A percentile compares a stretch with the other conserved stretches of the same genome.
Conservation (phyloP, 2,113 vertebrate species). For the Brienomyrus brachyistius region DNA sequence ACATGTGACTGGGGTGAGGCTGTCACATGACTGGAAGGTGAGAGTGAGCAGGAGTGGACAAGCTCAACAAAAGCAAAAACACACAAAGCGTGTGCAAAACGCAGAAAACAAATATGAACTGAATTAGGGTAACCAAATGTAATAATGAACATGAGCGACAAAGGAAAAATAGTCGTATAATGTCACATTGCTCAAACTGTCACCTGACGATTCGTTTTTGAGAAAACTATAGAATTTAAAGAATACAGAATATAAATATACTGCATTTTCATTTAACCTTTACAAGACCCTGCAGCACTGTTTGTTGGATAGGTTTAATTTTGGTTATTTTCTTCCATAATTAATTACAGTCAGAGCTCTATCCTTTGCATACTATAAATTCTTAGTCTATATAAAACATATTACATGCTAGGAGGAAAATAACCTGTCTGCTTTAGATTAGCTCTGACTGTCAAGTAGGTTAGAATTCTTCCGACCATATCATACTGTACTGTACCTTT, state of each 20-base stretch:
- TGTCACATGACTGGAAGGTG: background rate
- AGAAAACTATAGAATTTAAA: background rate
- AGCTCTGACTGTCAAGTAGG: background rate
- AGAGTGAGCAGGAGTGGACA: background rate
- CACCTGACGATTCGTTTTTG: background rate
- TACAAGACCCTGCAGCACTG: background rate
- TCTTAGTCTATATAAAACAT: slow-evolving; percentile 3
- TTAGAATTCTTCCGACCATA: background rate
- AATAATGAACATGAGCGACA: background rate
- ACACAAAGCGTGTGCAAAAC: background rate
- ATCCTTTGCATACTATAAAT: background rate
- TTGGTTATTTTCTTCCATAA: background rate
- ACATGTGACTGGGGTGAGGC: background rate
- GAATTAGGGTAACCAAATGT: background rate
- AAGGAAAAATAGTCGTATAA: background rate
- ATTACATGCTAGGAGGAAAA: slow-evolving; percentile 10
- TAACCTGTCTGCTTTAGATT: background rate
- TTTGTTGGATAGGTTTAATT: background rate
- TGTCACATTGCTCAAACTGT: background rate
- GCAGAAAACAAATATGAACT: background rate
- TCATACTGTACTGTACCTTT: background rate
- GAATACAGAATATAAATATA: background rate
- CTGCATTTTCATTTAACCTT: background rate
- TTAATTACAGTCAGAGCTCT: background rate
- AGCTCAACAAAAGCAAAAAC: background rate